Percentiles rank a stretch among this genome's conserved stretches.
Evolutionary conservation across 2,113 vertebrate species (phyloP).

Genomic region (Gulo gulo): DNA sequence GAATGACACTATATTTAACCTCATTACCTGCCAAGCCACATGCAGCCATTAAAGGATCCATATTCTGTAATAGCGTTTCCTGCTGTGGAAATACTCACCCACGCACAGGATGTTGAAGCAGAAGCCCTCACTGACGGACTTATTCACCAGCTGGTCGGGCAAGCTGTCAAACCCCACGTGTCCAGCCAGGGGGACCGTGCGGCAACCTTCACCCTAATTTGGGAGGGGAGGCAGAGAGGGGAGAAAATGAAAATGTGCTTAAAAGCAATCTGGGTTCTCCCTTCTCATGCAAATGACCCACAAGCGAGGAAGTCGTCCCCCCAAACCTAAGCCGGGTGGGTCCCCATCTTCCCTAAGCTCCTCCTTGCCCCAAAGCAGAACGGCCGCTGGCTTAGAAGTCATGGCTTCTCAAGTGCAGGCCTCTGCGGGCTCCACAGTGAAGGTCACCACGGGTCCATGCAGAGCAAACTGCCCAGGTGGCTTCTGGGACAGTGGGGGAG

Average conservation of each 20-base stretch:
- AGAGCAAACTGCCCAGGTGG: not conserved
- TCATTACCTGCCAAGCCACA: constrained; percentile 75
- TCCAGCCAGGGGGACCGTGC: constrained; percentile 93
- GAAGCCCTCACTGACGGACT: constrained; percentile 97
- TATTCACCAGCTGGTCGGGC: constrained; percentile 99
- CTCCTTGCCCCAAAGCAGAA: not conserved
- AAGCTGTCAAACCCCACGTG: constrained; percentile 99
- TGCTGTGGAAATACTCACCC: constrained; percentile 92
- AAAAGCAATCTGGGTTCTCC: not conserved
- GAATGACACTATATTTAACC: constrained; percentile 67
- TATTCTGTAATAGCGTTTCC: constrained; percentile 79
- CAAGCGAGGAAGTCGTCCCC: constrained; percentile 6
- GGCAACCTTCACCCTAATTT: constrained; percentile 93
- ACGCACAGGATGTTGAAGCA: constrained; percentile 99
- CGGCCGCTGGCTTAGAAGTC: not conserved
- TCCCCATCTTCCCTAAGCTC: not conserved
- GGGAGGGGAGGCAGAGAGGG: not conserved
- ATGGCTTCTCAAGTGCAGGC: not conserved
- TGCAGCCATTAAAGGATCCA: constrained; percentile 72
- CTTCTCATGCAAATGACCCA: not conserved
- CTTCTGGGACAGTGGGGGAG: not conserved
- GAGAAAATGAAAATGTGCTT: constrained; percentile 52
- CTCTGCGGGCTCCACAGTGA: not conserved
- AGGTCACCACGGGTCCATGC: not conserved
- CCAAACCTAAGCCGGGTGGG: not conserved